Conservation (phyloP, 1,140 invertebrate species). For the Heliconius melpomene region DNA sequence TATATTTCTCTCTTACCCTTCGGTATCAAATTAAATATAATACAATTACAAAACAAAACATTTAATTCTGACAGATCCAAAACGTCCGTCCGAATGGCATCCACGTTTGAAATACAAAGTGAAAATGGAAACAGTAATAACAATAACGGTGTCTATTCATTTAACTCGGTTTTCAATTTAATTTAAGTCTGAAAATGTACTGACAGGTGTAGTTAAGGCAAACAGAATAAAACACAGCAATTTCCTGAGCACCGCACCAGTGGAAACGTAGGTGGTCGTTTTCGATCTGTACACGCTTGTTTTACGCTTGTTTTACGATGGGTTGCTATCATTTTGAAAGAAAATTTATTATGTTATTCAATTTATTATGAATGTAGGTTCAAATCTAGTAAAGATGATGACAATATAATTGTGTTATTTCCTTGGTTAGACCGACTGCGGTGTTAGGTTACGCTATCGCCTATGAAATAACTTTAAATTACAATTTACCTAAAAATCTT, state of each 20-base stretch:
- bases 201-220: slow-evolving; percentile 47
- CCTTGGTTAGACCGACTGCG: no score
- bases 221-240: slow-evolving; percentile 45
- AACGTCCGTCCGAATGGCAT: not conserved
- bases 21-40: not conserved
- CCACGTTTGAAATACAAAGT: not conserved
- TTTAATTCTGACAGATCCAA: not conserved
- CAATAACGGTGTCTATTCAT: slow-evolving; percentile 30
- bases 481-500: no score
- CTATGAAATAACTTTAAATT: no score
- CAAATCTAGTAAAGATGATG: no score
- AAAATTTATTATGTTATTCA: not conserved
- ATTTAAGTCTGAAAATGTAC: slow-evolving; percentile 39
- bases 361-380: not conserved
- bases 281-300: not conserved
- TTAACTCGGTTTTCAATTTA: slow-evolving; percentile 34
- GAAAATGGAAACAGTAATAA: slow-evolving; percentile 23
- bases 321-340: no score
- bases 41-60: no score
- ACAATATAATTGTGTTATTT: no score
- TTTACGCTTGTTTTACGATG: not conserved
- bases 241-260: slow-evolving; percentile 35
- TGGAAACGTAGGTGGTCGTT: slow-evolving; percentile 35
- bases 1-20: not conserved
- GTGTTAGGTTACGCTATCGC: no score